phyloP scores from a whole-genome alignment of 2,797 vertebrate genomes.

The Botia kubotai region DNA sequence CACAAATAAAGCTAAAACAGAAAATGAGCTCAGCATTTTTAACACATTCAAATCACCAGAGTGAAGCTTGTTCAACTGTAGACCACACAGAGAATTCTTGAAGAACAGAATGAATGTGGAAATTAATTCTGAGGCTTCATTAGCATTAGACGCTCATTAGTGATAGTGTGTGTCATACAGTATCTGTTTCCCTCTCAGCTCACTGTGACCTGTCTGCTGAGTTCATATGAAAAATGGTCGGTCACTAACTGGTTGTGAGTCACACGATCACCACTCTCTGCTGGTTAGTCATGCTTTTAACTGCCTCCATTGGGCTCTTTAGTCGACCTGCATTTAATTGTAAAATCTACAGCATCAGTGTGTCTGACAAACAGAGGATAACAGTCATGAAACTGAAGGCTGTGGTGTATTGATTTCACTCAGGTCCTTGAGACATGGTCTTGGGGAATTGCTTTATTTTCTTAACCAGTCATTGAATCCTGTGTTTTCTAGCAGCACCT shows the following conservation, averaged over 20 bases:
- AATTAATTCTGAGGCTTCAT: not conserved
- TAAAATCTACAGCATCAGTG: slow-evolving; percentile 27
- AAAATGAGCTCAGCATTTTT: not conserved
- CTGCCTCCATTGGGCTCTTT: slow-evolving; percentile 19
- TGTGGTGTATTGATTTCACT: slow-evolving; percentile 37
- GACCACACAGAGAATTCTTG: not conserved
- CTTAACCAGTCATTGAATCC: slow-evolving; percentile 27
- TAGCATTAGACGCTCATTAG: slow-evolving; percentile 30
- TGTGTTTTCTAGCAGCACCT: slow-evolving; percentile 24
- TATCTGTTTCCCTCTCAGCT: slow-evolving; percentile 10
- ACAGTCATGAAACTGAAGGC: slow-evolving; percentile 41
- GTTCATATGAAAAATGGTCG: slow-evolving; percentile 58
- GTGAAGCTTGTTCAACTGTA: not conserved
- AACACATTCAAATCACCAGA: not conserved
- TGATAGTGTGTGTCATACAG: not conserved
- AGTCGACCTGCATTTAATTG: slow-evolving; percentile 23
- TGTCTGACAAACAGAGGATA: slow-evolving; percentile 26
- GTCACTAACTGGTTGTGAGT: slow-evolving; percentile 56
- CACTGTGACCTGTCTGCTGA: slow-evolving; percentile 42
- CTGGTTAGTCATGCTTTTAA: slow-evolving; percentile 37
- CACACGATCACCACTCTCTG: slow-evolving; percentile 52
- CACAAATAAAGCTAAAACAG: not conserved
- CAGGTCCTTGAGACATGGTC: slow-evolving; percentile 42
- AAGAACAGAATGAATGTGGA: slow-evolving; percentile 3
- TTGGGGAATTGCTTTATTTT: slow-evolving; percentile 33